These are phyloP conservation scores for Epizoanthus rinbou DNA, from an alignment of 92 coral and sea anemone species.

Conservation along the genomic window DNA sequence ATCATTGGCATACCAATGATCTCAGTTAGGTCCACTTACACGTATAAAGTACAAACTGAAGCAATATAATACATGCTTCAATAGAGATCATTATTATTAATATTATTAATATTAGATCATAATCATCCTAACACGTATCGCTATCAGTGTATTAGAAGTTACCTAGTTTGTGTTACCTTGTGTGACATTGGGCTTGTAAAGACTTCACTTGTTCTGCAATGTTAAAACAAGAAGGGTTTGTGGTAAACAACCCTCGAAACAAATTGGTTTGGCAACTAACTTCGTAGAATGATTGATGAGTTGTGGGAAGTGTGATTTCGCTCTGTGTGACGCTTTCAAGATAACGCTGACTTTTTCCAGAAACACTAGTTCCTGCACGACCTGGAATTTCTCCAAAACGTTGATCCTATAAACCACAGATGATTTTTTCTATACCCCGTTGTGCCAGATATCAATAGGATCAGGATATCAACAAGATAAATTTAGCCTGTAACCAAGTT, in stretches of 20 bases:
- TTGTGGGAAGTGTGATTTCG: not conserved
- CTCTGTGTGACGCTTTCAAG: conserved; percentile 16
- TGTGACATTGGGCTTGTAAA: conserved; percentile 1
- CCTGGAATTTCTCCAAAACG: not conserved
- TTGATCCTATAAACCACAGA: not conserved
- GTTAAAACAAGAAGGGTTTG: conserved; percentile 8
- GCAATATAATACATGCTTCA: too few species aligned
- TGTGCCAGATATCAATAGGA: conserved; percentile 12
- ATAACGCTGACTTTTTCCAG: conserved; percentile 5
- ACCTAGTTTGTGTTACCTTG: too few species aligned
- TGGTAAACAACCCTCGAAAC: conserved; percentile 35
- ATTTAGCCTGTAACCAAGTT: not conserved
- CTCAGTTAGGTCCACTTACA: too few species aligned
- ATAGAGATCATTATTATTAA: too few species aligned
- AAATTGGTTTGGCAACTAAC: conserved; percentile 19
- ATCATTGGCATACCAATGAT: too few species aligned
- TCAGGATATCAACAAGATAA: not conserved
- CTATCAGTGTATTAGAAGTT: too few species aligned
- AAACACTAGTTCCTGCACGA: not conserved
- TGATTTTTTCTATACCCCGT: not conserved
- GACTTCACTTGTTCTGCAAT: conserved; percentile 6
- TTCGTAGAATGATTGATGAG: conserved; percentile 8
- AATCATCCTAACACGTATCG: too few species aligned
- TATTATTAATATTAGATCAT: too few species aligned
- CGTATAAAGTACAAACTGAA: too few species aligned